Base-by-base conservation (phyloP, 1,140 invertebrate species). In the Rhopalosiphum padi region DNA sequence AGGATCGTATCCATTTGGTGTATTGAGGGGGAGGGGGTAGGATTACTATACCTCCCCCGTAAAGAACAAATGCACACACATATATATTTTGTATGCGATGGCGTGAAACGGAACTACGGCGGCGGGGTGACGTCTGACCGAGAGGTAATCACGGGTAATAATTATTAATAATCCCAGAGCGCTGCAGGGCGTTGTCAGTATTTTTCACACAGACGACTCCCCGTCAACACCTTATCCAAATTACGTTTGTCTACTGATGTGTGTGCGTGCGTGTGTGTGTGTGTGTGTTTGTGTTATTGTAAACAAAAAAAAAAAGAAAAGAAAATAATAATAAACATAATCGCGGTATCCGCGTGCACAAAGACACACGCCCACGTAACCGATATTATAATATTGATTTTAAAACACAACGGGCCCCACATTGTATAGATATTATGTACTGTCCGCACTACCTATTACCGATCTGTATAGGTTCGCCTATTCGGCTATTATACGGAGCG, bases 131-230 rank as follows among this genome's bases (percentile, higher is more conserved):
- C 68, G 68, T 85, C 91, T 85, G 82, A 93, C 91, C 91, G 91
- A 93, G 91, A 93, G 91, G 82, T 85, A 86, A 93, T 93, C 91
- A 93, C 91, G 82, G 82, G 48, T 85, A 86, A 93, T 86, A 93
- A 86, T 93, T 93, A 93, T 93, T 85, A 86, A 93, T 93, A 93
- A 93, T 93, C 82, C 91, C 91, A 82, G 46, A 18, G 77, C 91
- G 77, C 91, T 23, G 77, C 91, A 93, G 91, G 91, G 91, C 91
- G 91, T 93, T 93, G 91, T 93, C 91, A 85, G 91, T 92, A 83
- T 92, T 51, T 68, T 68, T 48, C 91, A 48, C 43, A 51, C 43
- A 48, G 91, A 85, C 77, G 77, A 85, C 91, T 92, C 77, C 91
- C 91, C 77, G 77, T 92, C 91, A 85, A 92, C 82, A 92, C 91